Evolutionary conservation across 2,113 vertebrate species (phyloP).

Genomic region (Origma solitaria): DNA sequence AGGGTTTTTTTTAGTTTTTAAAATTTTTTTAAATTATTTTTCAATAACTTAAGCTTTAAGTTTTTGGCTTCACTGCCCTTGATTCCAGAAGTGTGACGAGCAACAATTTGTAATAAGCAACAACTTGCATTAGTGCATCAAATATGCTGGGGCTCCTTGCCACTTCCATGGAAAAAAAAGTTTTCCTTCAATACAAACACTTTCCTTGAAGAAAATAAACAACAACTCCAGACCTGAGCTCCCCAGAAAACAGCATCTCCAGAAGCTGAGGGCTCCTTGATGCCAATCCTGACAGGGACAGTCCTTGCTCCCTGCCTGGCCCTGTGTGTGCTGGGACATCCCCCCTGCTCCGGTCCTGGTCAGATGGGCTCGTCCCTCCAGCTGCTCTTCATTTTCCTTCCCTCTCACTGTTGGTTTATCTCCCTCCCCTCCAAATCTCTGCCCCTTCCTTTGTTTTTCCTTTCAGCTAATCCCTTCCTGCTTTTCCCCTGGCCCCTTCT

Average conservation of each 20-base stretch:
- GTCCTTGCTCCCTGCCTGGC: background rate
- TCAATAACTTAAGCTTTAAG: background rate
- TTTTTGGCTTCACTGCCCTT: background rate
- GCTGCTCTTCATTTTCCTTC: constrained; percentile 12
- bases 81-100: background rate
- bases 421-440: background rate
- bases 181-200: background rate
- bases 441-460: constrained; percentile 44
- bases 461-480: constrained; percentile 53
- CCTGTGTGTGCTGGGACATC: accelerated
- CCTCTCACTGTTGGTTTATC: background rate
- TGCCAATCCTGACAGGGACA: background rate
- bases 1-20: background rate
- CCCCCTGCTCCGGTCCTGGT: background rate
- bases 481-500: constrained; percentile 13
- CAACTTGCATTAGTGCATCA: background rate
- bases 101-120: background rate
- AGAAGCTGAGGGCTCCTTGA: background rate
- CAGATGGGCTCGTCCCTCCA: background rate
- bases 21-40: background rate
- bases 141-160: background rate
- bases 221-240: background rate
- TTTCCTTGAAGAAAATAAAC: background rate
- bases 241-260: background rate
- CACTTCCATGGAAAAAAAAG: background rate